A percentile compares a stretch with the other conserved stretches of the same genome.
These are phyloP conservation scores for Chloropsis hardwickii DNA, from an alignment of 2,113 vertebrate species.

Conservation along the genomic window DNA sequence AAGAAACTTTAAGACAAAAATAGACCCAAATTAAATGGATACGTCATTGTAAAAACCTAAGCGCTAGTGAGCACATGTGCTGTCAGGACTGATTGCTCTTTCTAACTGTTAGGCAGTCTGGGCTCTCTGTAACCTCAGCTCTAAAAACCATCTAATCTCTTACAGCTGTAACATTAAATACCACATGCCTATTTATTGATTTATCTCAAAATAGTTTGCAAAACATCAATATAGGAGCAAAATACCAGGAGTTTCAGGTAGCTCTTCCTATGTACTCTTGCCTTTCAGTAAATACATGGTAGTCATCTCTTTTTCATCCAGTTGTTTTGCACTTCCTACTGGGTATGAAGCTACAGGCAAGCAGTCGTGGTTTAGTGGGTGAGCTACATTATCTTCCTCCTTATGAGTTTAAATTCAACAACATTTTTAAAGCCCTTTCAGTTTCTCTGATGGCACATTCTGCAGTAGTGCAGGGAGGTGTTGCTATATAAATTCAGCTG, in stretches of 20 bases:
- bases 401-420: not conserved
- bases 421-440: not conserved
- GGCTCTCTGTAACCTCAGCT: not conserved
- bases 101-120: not conserved
- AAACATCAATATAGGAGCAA: not conserved
- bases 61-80: not conserved
- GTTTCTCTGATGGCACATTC: not conserved
- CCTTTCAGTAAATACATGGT: not conserved
- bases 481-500: not conserved
- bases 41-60: not conserved
- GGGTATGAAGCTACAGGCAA: not conserved
- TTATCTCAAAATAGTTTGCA: not conserved
- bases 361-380: not conserved
- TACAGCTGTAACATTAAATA: not conserved
- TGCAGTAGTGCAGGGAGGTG: not conserved
- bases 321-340: not conserved
- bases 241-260: not conserved
- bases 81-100: not conserved
- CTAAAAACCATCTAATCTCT: not conserved
- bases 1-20: not conserved
- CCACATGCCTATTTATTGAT: not conserved
- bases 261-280: not conserved
- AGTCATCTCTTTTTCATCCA: not conserved
- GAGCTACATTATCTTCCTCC: not conserved
- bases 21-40: not conserved